Evolutionary conservation across 2,888 invertebrate species (phyloP).

Genomic region (Dasypogon diadema): DNA sequence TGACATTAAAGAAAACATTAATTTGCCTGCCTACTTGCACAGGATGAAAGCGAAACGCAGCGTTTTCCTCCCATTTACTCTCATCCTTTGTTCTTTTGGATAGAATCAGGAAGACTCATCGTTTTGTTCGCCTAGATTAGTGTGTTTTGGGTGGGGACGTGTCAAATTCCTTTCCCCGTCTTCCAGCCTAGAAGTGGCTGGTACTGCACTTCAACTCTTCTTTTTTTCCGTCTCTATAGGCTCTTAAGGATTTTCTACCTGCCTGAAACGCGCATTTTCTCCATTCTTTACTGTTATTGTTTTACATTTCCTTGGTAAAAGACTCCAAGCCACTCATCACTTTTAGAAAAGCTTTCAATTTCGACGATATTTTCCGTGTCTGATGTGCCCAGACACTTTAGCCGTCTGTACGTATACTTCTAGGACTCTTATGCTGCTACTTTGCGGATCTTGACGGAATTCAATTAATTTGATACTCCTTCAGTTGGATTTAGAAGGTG

Average conservation of each 20-base stretch:
- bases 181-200: background rate
- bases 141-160: constrained; percentile 28
- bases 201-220: background rate
- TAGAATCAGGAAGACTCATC: background rate
- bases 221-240: background rate
- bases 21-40: constrained; percentile 13
- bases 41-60: constrained; percentile 15
- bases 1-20: constrained; percentile 28
- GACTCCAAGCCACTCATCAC: constrained; percentile 5
- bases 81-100: background rate
- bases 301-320: constrained; percentile 5
- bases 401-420: constrained; percentile 2
- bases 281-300: constrained; percentile 26
- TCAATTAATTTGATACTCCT: constrained; percentile 30
- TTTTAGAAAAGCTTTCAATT: constrained; percentile 38
- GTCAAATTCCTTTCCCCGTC: constrained; percentile 1
- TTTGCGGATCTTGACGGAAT: constrained; percentile 7
- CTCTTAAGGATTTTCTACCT: background rate
- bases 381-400: background rate
- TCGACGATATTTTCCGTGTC: constrained; percentile 16
- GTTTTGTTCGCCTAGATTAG: constrained; percentile 12
- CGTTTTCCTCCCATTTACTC: background rate
- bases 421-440: constrained; percentile 7
- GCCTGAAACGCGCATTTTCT: background rate
- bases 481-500: constrained; percentile 8